These are phyloP conservation scores for Caenorhabditis parvicauda DNA, from an alignment of 2,888 invertebrate genomes.

Conservation along the genomic window DNA sequence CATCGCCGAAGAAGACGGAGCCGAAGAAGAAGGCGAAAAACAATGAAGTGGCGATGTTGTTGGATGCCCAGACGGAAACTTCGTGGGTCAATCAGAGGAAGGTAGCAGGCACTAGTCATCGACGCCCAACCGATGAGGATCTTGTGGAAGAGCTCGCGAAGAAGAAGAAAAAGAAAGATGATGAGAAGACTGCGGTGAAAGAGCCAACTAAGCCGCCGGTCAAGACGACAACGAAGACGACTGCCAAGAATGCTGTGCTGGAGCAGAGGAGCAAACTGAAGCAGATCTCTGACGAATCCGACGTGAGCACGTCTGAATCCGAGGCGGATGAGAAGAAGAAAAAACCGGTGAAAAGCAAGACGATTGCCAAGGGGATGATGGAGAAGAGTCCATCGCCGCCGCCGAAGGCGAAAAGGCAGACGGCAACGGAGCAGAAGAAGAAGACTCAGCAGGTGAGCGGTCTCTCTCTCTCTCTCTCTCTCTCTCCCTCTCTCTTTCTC, in stretches of 20 bases:
- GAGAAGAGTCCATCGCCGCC: not conserved
- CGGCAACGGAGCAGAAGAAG: not conserved
- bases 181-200: not conserved
- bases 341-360: not conserved
- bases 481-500: not conserved
- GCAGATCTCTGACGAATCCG: no score
- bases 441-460: not conserved
- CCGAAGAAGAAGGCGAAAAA: not conserved
- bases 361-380: not conserved
- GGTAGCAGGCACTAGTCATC: not conserved
- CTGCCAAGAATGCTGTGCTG: not conserved
- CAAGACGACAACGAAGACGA: not conserved
- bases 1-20: not conserved
- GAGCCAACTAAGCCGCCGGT: not conserved
- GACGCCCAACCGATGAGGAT: conserved; percentile 10
- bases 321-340: not conserved
- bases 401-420: not conserved
- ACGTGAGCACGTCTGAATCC: not conserved
- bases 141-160: conserved; percentile 6
- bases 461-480: no score
- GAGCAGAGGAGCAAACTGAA: not conserved
- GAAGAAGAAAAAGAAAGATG: conserved; percentile 6
- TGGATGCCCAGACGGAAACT: not conserved
- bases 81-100: not conserved
- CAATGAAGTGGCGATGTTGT: not conserved